A percentile compares a stretch with the other conserved stretches of the same genome.
Conservation (phyloP, 1,140 invertebrate genomes). For the Thaumetopoea pityocampa region DNA sequence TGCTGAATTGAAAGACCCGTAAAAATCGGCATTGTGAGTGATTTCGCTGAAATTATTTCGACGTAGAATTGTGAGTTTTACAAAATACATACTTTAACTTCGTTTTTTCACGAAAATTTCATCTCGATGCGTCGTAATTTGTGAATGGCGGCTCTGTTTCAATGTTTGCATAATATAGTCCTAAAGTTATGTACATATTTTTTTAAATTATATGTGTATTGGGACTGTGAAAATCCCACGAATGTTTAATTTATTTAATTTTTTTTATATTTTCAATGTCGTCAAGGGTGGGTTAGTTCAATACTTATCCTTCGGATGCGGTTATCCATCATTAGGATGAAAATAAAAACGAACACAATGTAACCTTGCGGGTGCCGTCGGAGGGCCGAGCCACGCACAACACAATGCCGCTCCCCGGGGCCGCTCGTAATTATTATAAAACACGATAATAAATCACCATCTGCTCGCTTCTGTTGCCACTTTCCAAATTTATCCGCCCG, state of each 20-base stretch:
- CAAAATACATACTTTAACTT: conserved; percentile 10
- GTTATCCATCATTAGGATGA: conserved; percentile 28
- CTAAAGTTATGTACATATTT: no score
- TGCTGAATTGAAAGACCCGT: no score
- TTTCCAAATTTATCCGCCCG: conserved; percentile 57
- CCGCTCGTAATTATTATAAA: conserved; percentile 64
- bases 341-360: conserved; percentile 31
- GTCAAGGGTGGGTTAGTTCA: conserved; percentile 1
- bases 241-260: conserved; percentile 2
- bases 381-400: conserved; percentile 12
- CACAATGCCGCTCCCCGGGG: conserved; percentile 42
- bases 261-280: conserved; percentile 2
- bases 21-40: no score
- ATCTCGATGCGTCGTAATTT: no score
- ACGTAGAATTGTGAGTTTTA: conserved; percentile 9
- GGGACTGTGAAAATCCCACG: neutral
- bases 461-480: conserved; percentile 56
- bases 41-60: no score
- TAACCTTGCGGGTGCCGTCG: conserved; percentile 29
- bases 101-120: conserved; percentile 2
- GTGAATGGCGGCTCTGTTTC: no score
- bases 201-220: no score
- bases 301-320: conserved; percentile 9
- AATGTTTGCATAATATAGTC: no score
- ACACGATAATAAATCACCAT: conserved; percentile 69